Evolutionary conservation across 2,888 invertebrate species (phyloP), one percentile per base, ranked within the genome.

Genomic region (Leptinotarsa juncta): DNA sequence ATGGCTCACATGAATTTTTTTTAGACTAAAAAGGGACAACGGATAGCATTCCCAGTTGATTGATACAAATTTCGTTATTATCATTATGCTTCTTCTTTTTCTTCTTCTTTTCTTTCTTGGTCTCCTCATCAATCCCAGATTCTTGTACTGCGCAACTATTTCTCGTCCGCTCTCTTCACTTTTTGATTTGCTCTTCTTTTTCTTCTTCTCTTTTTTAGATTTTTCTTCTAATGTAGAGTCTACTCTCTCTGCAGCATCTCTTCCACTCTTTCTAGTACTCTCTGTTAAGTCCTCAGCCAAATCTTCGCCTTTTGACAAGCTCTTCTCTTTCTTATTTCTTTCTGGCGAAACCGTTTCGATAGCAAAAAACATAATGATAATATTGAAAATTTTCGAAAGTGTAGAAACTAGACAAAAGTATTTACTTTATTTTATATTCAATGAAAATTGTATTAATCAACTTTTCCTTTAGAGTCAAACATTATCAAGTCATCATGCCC

Each of bases 241-340:
- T 32, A 42, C 62, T 67, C 51, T 89, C 88, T 32, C 87, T 3
- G 65, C 32, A 60, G 18, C 15, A 26, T 60, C 60, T 26, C 23
- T 26, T 5, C 60, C 60, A 60, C 60, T 60, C 26, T 60, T 26
- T 3, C 65, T 2, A 42, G 42, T 42, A 51, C 51, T 7, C n/a
- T 51, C 51, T 2, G n/a, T 66, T 26, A 65, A 67, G 14, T 14
- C 88, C 32, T 65, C 73, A 65, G 48, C 51, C 15, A 87, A 86
- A 73, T 73, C 76, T 20, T 72, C 72, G 65, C 76, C 88, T 23
- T 87, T 86, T 72, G 81, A 86, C 84, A 90, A 90, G 79, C 90
- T 91, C 83, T 90, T 90, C 83, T 91, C 92, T 86, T 91, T 93
- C 86, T 93, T 92, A 55, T 79, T 79, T 86, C 92, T 92, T 83